phyloP scores from a whole-genome alignment of 2,888 invertebrate species.

The Coenonympha arcania region DNA sequence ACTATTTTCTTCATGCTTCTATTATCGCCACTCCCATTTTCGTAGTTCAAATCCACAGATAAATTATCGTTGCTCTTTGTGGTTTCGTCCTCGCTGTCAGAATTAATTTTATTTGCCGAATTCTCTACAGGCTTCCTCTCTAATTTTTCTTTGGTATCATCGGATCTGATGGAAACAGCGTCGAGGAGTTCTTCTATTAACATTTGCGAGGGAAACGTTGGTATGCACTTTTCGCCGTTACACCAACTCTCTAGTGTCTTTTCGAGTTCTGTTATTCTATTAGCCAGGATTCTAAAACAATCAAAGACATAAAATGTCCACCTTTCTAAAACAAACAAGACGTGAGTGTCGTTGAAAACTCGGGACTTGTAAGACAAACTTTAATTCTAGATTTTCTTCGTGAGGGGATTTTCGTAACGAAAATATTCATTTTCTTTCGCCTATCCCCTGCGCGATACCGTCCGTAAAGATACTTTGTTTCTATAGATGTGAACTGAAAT shows the following conservation, averaged over 20 bases:
- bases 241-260: constrained; percentile 79
- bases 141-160: constrained; percentile 44
- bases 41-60: constrained; percentile 31
- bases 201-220: constrained; percentile 77
- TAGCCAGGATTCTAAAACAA: constrained; percentile 81
- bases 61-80: constrained; percentile 37
- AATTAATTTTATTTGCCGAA: constrained; percentile 39
- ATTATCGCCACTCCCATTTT: constrained; percentile 33
- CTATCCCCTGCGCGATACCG: no score
- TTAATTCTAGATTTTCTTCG: no score
- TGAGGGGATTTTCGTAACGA: no score
- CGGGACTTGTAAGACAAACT: no score
- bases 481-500: no score
- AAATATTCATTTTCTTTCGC: no score
- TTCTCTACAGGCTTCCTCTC: constrained; percentile 31
- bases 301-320: no score
- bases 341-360: no score
- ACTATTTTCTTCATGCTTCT: constrained; percentile 58
- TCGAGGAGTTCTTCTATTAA: constrained; percentile 75
- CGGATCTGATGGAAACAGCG: constrained; percentile 48
- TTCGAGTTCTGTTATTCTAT: constrained; percentile 86
- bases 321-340: no score
- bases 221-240: constrained; percentile 66
- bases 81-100: constrained; percentile 56
- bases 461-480: no score